These are phyloP conservation scores for Lottia scabra DNA, from an alignment of 2,888 invertebrate genomes.

Conservation along the genomic window DNA sequence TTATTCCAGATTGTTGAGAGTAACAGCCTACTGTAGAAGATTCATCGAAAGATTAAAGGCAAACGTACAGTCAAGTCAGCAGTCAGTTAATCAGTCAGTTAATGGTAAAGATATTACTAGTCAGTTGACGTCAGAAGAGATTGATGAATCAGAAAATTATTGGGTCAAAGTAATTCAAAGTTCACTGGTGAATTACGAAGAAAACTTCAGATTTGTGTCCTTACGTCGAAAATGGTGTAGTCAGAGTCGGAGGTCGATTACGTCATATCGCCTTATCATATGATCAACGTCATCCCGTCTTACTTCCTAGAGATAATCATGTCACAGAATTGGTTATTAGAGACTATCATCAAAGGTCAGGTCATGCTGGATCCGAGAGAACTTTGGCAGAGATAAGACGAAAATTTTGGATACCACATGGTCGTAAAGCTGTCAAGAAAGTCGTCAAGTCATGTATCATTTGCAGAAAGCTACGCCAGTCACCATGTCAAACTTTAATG, in stretches of 20 bases:
- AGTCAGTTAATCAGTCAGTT: neutral
- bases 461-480: conserved; percentile 11
- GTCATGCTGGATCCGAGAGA: conserved; percentile 9
- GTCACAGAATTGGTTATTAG: conserved; percentile 3
- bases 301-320: conserved; percentile 3
- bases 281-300: conserved; percentile 8
- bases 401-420: conserved; percentile 11
- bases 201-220: conserved; percentile 7
- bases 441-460: conserved; percentile 9
- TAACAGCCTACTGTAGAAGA: conserved; percentile 13
- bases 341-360: conserved; percentile 3
- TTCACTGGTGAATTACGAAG: neutral
- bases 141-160: conserved; percentile 5
- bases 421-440: conserved; percentile 8
- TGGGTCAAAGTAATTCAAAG: conserved; percentile 9
- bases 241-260: conserved; percentile 10
- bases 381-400: neutral
- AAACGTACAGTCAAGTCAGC: neutral
- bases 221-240: neutral
- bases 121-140: neutral
- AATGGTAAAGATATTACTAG: neutral
- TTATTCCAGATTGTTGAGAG: conserved; percentile 7
- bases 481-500: conserved; percentile 12
- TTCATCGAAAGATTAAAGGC: neutral
- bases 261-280: neutral